Evolutionary conservation across 2,797 vertebrate species (phyloP), one percentile per base, ranked within the genome.

Genomic region (Poliocrania exsul): DNA sequence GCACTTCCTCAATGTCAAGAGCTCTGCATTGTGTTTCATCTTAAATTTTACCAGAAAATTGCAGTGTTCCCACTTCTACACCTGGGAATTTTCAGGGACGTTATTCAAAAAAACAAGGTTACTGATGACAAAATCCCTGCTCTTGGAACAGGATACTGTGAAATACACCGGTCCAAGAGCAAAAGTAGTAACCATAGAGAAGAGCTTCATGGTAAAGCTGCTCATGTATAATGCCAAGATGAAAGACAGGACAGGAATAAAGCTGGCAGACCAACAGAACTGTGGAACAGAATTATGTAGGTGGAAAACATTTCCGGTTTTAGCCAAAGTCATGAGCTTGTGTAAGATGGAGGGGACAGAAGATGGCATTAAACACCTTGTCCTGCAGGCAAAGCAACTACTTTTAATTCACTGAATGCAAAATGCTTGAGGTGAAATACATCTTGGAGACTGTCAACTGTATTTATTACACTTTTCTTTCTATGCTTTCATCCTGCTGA

Each of bases 291-390:
- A 71, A 58, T 19, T 31, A 9, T 0, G 3, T 31, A 40, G 25
- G 19, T 42, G 6, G 33, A 83, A 83, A 56, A 44, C 2, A 13
- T 11, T 75, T 37, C 38, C 40, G 16, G 2, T 67, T 93, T 79
- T 62, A 69, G 49, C 15, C 24, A 8, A 82, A 56, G 26, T 7
- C 9, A 2, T 8, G 64, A 85, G 16, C 58, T 56, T 6, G 6
- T 71, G 4, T 66, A 80, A 89, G 5, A 61, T 4, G 2, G 31
- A 79, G 16, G 4, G 5, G 17, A 65, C 10, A 73, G 25, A 35
- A 70, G 16, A 60, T 7, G 6, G 73, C 1, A 0, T 38, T 60
- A 35, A 5, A 31, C 44, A 51, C 2, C 2, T 24, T 54, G 50
- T 66, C 25, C 54, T 58, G 28, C 16, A 58, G 46, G n/a, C 35